phyloP scores from a whole-genome alignment of 2,888 invertebrate genomes.

The Folsomia candida region DNA sequence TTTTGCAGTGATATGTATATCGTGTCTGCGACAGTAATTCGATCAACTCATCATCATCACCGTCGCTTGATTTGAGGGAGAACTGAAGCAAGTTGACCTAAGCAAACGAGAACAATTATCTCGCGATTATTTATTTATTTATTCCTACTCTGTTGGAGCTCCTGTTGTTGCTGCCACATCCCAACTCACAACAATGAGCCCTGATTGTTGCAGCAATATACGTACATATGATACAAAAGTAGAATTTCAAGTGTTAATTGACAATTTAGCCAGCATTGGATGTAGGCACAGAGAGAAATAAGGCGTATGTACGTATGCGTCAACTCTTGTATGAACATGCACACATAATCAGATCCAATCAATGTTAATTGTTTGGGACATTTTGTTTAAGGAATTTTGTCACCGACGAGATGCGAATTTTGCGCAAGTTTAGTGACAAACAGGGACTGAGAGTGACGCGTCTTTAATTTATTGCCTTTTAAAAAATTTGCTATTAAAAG shows the following conservation, averaged over 20 bases:
- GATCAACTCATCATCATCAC: background rate
- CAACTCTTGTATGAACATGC: background rate
- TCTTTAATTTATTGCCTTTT: no score
- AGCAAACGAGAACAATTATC: background rate
- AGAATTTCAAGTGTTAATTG: background rate
- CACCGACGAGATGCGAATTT: background rate
- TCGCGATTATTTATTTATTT: no score
- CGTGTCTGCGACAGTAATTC: background rate
- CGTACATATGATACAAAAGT: background rate
- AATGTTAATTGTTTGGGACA: background rate
- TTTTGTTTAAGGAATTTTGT: background rate
- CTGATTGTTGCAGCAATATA: no score
- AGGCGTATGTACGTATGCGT: no score
- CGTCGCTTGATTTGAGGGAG: background rate
- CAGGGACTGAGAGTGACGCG: no score
- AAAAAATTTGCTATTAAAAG: background rate
- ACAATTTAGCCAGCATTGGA: background rate
- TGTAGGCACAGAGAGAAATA: no score
- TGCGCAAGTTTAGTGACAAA: no score
- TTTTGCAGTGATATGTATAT: background rate
- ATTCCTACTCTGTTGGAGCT: background rate
- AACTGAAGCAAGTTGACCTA: background rate
- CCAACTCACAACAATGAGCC: background rate
- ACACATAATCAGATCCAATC: background rate
- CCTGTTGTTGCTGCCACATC: background rate